Conservation (phyloP, 2,888 invertebrate species). For the Drosophila glabriapex region DNA sequence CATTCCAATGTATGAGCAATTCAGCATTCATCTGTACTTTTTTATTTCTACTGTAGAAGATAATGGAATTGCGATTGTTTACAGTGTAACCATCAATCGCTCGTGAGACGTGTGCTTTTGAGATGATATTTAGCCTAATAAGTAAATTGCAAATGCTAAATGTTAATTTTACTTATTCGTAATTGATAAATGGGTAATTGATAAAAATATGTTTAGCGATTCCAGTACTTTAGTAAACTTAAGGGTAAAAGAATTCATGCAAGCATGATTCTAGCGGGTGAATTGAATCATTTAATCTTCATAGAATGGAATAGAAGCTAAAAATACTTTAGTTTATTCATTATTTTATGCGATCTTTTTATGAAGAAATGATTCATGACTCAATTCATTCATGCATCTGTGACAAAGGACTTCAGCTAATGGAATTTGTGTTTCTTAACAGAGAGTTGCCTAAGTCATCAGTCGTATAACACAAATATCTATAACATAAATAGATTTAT, state of each 20-base stretch:
- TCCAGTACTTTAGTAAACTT: neutral
- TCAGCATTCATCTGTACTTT: neutral
- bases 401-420: neutral
- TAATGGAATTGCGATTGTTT: neutral
- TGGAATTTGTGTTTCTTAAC: neutral
- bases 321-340: slow-evolving; percentile 11
- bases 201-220: neutral
- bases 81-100: neutral
- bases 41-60: neutral
- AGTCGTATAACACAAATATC: neutral
- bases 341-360: neutral
- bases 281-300: neutral
- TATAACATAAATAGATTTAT: neutral
- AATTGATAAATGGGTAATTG: neutral
- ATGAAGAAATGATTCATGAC: neutral
- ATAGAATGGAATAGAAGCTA: neutral
- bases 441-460: neutral
- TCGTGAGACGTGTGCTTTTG: too few species aligned
- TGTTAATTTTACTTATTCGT: neutral
- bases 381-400: neutral
- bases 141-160: fast-evolving
- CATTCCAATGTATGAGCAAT: neutral
- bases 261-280: neutral
- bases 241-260: neutral
- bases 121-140: neutral